These are phyloP conservation scores for Bombus picipes DNA, from an alignment of 1,140 invertebrate genomes.

Conservation along the genomic window DNA sequence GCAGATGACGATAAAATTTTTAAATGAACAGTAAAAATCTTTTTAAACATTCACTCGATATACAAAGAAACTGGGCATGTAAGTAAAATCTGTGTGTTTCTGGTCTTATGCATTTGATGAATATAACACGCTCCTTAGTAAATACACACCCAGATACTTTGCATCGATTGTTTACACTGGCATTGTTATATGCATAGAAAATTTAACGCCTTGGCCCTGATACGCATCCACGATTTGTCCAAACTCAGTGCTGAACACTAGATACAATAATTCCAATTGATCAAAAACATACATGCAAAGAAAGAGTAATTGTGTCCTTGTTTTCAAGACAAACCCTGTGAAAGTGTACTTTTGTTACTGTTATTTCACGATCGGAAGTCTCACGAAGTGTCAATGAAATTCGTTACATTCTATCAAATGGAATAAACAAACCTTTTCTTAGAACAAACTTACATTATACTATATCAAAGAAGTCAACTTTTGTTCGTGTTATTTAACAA, in stretches of 20 bases:
- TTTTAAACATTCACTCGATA: conserved; percentile 21
- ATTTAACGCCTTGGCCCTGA: conserved; percentile 49
- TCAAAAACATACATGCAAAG: conserved; percentile 27
- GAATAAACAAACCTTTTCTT: conserved; percentile 5
- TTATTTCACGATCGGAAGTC: not conserved
- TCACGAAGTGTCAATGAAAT: not conserved
- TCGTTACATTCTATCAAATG: not conserved
- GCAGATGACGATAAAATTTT: conserved; percentile 54
- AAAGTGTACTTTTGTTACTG: not conserved
- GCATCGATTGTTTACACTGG: conserved; percentile 36
- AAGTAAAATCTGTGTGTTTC: not conserved
- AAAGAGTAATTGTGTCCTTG: conserved; percentile 4
- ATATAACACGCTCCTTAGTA: not conserved
- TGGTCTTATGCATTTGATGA: not conserved
- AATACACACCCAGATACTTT: conserved; percentile 22
- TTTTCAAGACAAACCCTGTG: conserved; percentile 14
- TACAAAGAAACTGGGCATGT: conserved; percentile 10
- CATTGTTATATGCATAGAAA: conserved; percentile 53
- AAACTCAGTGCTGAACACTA: not conserved
- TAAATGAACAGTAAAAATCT: conserved; percentile 57
- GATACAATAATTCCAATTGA: conserved; percentile 16
- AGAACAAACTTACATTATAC: not conserved
- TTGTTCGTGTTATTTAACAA: not conserved
- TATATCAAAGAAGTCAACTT: conserved; percentile 7
- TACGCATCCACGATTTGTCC: conserved; percentile 8